These are phyloP conservation scores for Calameuta idolon DNA, from an alignment of 2,888 invertebrate species.

Conservation along the genomic window DNA sequence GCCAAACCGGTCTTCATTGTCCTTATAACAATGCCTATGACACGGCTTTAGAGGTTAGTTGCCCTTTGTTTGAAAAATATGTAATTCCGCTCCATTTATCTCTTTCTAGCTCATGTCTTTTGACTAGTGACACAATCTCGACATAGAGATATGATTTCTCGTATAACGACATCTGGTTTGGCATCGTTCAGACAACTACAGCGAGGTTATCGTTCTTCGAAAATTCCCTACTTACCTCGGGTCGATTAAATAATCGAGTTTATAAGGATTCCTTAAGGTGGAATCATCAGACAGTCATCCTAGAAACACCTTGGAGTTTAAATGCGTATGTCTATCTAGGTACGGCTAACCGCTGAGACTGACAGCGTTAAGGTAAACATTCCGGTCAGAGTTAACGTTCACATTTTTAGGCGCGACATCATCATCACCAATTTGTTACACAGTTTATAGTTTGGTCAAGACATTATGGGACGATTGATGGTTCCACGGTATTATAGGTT, in stretches of 20 bases:
- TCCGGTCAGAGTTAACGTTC: conserved; percentile 6
- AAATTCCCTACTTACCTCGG: background rate
- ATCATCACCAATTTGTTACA: background rate
- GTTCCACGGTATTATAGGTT: background rate
- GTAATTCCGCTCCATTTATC: background rate
- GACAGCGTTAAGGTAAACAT: conserved; percentile 6
- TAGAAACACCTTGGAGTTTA: background rate
- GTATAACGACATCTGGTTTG: background rate
- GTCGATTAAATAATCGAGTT: background rate
- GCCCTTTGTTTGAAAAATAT: background rate
- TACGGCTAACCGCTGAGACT: background rate
- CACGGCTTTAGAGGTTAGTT: background rate
- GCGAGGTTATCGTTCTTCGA: background rate
- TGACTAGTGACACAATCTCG: background rate
- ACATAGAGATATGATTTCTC: background rate
- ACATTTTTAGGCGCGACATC: conserved; percentile 6
- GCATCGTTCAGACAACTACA: background rate
- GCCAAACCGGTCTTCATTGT: background rate
- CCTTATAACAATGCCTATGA: background rate
- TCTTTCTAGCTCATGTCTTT: background rate
- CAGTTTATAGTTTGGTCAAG: background rate
- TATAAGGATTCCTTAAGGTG: background rate
- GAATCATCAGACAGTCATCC: background rate
- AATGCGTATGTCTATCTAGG: background rate
- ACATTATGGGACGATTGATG: background rate